Evolutionary conservation across 2,888 invertebrate genomes (phyloP), one percentile per base, ranked within the genome.

Genomic region (Halictus quadricinctus): DNA sequence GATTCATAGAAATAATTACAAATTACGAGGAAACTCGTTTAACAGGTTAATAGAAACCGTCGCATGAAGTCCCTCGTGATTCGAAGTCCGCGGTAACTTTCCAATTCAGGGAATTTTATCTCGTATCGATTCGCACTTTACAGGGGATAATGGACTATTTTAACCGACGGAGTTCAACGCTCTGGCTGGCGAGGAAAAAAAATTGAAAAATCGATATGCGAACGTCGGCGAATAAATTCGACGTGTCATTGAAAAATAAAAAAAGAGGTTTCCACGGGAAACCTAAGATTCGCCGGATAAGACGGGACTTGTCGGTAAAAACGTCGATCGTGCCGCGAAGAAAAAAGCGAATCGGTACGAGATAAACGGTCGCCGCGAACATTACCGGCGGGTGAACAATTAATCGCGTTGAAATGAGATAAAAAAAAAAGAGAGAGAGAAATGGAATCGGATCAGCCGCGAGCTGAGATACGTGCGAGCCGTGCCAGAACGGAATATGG

Each of bases 31-130:
- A 10, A 69, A 69, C 41, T 69, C 69, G 41, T 36, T 69, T 69
- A 41, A 41, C 69, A 69, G 69, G 69, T 69, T 69, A 69, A 69
- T 69, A 12, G 69, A 69, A 69, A 69, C 12, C 64, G 66, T 79
- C 54, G 46, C 48, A 21, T n/a, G 25, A 72, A 84, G 80, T 83
- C 50, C 64, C 87, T 76, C 54, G 69, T 74, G 78, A 83, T 70
- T 70, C 18, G 43, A 25, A 73, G 54, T 72, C 46, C 25, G 43
- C 72, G 46, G 46, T 41, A 74, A 58, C 60, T 29, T 75, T 60
- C 54, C 66, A 29, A 13, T 66, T 76, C 58, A 13, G 18, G 50
- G 66, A 82, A 72, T 72, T 85, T 76, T 48, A 78, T 81, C 81
- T 76, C 75, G 86, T 76, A 86, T 72, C 81, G 66, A 85, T 79